Evolutionary conservation across 2,797 vertebrate species (phyloP), one percentile per base, ranked within the genome.

Genomic region (Falco berigora): DNA sequence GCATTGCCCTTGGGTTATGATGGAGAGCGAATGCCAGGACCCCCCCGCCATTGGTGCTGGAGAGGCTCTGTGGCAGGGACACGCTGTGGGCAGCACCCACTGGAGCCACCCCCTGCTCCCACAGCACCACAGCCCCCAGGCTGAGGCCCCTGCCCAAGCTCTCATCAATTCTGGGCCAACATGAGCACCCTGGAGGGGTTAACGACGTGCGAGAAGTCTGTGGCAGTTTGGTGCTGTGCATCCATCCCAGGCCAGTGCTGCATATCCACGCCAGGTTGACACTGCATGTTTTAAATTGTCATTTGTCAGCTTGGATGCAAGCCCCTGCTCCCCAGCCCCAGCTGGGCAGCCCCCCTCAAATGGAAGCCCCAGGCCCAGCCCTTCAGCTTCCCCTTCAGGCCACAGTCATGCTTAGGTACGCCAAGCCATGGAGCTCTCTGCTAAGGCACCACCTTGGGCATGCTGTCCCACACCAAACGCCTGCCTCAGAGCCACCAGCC

Each of bases 401-500:
- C 47, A 66, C 0, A 0, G 38, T 34, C 61, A 58, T 1, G 2
- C 36, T 32, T 36, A 34, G 50, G 18, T 67, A 30, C 5, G 10
- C 22, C 40, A 74, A 75, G 40, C 53, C 53, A 62, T 0, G 4
- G 38, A 69, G 27, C 15, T 71, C 36, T 30, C 19, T 3, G 3
- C 40, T 30, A 47, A 78, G 68, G 59, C 68, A 80, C 46, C 38
- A 30, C 55, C 23, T 34, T 50, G 59, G 38, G n/a, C 1, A 0
- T 1, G 3, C 36, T 87, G 49, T n/a, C 71, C 38, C 18, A 25
- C 38, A 67, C 20, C 18, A 30, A 55, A 75, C 27, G 17, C 4
- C 22, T 34, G 32, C 58, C 66, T 59, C 30, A 36, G 46, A 68
- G 80, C 24, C 32, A 49, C 52, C 38, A 34, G 40, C 59, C 52